These are phyloP conservation scores for Anguilla rostrata DNA, from an alignment of 2,113 vertebrate genomes.

Conservation along the genomic window DNA sequence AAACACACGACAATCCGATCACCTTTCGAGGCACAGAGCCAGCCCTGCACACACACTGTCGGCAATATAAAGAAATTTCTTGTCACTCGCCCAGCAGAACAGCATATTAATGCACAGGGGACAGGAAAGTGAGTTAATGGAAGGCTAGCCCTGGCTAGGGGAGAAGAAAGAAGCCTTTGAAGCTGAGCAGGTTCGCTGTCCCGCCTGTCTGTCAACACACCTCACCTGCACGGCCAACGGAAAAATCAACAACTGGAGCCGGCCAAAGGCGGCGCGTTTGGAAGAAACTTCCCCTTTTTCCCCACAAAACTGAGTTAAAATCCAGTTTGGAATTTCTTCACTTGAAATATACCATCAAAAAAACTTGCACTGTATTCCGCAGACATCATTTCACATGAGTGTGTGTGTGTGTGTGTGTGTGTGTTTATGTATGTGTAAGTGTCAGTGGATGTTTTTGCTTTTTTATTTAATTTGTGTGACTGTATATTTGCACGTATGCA, in stretches of 20 bases:
- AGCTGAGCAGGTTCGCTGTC: slow-evolving; percentile 23
- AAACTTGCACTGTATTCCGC: slow-evolving; percentile 16
- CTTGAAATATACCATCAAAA: slow-evolving; percentile 6
- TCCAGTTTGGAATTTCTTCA: not conserved
- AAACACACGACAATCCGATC: not conserved
- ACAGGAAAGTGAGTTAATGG: slow-evolving; percentile 25
- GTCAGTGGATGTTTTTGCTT: not conserved
- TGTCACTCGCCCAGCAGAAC: slow-evolving; percentile 21
- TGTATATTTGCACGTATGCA: not conserved
- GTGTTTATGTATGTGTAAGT: slow-evolving; percentile 34
- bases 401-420: not conserved
- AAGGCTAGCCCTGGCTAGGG: slow-evolving; percentile 3
- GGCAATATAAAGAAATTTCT: slow-evolving; percentile 14
- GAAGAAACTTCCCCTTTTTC: not conserved
- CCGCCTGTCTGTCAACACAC: slow-evolving; percentile 26
- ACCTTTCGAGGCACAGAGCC: not conserved
- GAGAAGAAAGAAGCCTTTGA: slow-evolving; percentile 51
- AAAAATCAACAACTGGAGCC: slow-evolving; percentile 23
- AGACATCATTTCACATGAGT: not conserved
- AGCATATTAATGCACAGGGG: slow-evolving; percentile 16
- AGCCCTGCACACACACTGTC: not conserved
- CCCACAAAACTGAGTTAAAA: not conserved
- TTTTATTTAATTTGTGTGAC: not conserved
- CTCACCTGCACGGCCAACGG: slow-evolving; percentile 38
- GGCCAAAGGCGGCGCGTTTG: not conserved